Conservation (phyloP, 2,113 vertebrate genomes). For the Chaetorhynchus papuensis region DNA sequence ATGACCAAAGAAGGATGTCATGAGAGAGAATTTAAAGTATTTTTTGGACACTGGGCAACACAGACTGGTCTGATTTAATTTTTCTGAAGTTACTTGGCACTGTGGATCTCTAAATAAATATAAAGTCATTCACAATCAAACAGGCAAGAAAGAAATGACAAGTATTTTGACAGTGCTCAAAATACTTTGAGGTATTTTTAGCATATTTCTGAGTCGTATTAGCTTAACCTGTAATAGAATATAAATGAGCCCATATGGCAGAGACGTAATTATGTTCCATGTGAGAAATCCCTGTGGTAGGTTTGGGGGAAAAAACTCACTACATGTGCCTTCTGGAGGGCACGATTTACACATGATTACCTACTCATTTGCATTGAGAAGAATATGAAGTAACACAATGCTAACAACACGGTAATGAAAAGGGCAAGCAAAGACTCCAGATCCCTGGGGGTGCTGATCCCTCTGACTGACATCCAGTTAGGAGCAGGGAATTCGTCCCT, state of each 20-base stretch:
- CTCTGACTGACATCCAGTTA: constrained; percentile 77
- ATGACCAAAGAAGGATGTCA: background rate
- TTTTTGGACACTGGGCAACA: constrained; percentile 33
- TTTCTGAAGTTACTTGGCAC: constrained; percentile 48
- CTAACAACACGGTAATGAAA: constrained; percentile 72
- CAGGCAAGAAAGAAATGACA: constrained; percentile 67
- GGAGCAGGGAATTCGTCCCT: constrained; percentile 62
- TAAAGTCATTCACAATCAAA: constrained; percentile 70
- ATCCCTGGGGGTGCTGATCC: constrained; percentile 71
- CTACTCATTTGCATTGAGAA: constrained; percentile 77
- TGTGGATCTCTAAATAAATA: constrained; percentile 68
- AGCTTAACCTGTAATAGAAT: constrained; percentile 85
- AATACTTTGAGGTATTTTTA: constrained; percentile 79
- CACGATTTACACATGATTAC: constrained; percentile 76
- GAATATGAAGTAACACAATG: constrained; percentile 71
- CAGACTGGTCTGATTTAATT: constrained; percentile 7
- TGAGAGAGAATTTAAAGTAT: constrained; percentile 25
- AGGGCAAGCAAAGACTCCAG: constrained; percentile 69
- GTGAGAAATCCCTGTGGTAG: constrained; percentile 78
- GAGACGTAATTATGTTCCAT: constrained; percentile 78
- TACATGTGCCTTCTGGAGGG: constrained; percentile 76
- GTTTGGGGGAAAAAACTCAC: constrained; percentile 56
- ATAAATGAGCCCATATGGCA: constrained; percentile 84
- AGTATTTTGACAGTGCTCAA: constrained; percentile 73
- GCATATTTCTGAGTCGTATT: constrained; percentile 77